Base-by-base conservation (phyloP, 2,888 invertebrate species). In the Shargacucullia verbasci region DNA sequence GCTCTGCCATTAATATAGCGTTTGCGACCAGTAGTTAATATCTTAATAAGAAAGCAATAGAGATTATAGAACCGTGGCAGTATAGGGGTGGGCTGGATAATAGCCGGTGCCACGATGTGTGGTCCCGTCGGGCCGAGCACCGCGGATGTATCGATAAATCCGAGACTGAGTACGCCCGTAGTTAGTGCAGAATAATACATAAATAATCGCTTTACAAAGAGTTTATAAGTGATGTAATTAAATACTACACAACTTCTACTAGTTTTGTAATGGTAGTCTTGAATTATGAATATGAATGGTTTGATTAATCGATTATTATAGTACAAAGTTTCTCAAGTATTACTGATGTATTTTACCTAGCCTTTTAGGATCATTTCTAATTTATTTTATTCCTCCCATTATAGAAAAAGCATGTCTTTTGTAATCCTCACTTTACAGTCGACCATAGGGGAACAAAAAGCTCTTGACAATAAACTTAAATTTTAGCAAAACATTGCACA, bases 41-140 rank as follows among this genome's bases (percentile, higher is more conserved):
- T 92, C 92, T 91, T 92, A 92, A 92, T 93, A 92, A 88, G 89
- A 90, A 91, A 85, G 86, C 87, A 88, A 89, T 90, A 87, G 85
- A 86, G 88, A 89, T 89, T 90, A 88, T 80, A 78, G 79, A 79
- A 79, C 79, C 76, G 71, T 74, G 78, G 78, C 70, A 57, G 79
- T 76, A 79, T 73, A 66, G 83, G 73, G 88, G 90, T 88, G 89
- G 88, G 83, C 86, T 76, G 67, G 73, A 59, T 85, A 84, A 86
- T 84, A 80, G 84, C 68, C 53, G 76, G 43, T 40, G 61, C 53
- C 80, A 73, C 67, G 76, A 79, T 86, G 91, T 91, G 91, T 91
- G 91, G 91, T 91, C 91, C 80, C 73, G 78, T 82, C 85, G 73
- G 73, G 70, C 61, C 83, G 74, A 73, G 70, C 64, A 55, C 57